Percentiles rank a stretch among this genome's conserved stretches.
Conservation (phyloP, 2,797 vertebrate species). For the Alectoris magna region DNA sequence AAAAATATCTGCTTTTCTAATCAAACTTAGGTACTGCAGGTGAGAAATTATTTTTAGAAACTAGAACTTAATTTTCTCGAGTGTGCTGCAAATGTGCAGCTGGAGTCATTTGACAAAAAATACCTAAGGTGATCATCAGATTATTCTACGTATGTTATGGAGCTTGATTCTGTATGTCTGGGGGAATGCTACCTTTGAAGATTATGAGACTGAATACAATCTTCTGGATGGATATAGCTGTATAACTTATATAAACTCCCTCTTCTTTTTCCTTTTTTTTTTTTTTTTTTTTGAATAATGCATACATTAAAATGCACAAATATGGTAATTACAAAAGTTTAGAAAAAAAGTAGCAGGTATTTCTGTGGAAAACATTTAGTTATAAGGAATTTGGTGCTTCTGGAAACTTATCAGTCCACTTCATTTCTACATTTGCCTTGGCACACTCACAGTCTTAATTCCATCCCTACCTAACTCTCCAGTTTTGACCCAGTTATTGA, state of each 20-base stretch:
- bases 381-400: neutral
- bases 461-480: neutral
- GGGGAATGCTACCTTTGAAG: neutral
- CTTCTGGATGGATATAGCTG: neutral
- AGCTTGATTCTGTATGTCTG: neutral
- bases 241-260: neutral
- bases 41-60: neutral
- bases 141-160: neutral
- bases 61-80: neutral
- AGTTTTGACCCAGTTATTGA: neutral
- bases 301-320: neutral
- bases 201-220: neutral
- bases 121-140: neutral
- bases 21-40: neutral
- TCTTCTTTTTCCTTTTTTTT: neutral
- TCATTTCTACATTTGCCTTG: neutral
- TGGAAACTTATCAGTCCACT: neutral
- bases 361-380: neutral
- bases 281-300: neutral
- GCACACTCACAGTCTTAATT: neutral
- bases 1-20: neutral
- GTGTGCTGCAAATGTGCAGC: accelerated
- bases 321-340: neutral
- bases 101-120: neutral
- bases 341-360: neutral